Evolutionary conservation across 35 echinoderm and acorn worm genomes (phyloP), one percentile per base, ranked within the genome.

Genomic region (Lytechinus variegatus): DNA sequence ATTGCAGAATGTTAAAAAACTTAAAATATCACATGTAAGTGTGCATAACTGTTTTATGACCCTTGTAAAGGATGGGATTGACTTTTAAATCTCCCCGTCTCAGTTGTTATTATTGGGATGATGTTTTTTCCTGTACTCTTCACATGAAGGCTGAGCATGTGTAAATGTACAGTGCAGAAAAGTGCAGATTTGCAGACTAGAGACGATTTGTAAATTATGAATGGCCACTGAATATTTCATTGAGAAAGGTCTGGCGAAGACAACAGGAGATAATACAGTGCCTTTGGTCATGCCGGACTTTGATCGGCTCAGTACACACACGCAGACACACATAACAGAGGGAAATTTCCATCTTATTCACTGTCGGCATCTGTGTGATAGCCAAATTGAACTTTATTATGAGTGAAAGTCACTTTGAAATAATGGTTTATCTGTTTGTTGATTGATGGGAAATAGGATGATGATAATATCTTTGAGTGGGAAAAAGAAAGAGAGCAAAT

Each of bases 391-490:
- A 79, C 66, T 79, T 79, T 79, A 24, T 79, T 79, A 79, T 3
- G 66, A 79, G 66, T 79, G 66, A 79, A 79, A 79, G 66, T 79
- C 66, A 79, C 66, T n/a, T 79, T 79, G 66, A 52, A 44, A 56
- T 19, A 13, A 13, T 54, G 51, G 14, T 10, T 56, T 54, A 33
- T 19, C 27, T 29, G 54, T 54, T 56, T 56, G 55, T 53, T 56
- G 6, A 52, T 95, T 16, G 10, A 53, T 95, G 28, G 33, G 52
- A 54, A 52, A 53, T 89, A 14, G 28, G 27, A 79, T 79, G 66
- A 79, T 79, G 66, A 79, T 79, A 79, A 79, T 24, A n/a, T 79
- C n/a, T 60, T 24, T 24, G 21, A 24, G 66, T 24, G 66, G n/a
- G 66, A 79, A 7, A 79, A 6, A 24, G 66, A 79, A 24, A 79